Evolutionary conservation across 2,888 invertebrate genomes (phyloP).

Genomic region (Drosophila rubida): DNA sequence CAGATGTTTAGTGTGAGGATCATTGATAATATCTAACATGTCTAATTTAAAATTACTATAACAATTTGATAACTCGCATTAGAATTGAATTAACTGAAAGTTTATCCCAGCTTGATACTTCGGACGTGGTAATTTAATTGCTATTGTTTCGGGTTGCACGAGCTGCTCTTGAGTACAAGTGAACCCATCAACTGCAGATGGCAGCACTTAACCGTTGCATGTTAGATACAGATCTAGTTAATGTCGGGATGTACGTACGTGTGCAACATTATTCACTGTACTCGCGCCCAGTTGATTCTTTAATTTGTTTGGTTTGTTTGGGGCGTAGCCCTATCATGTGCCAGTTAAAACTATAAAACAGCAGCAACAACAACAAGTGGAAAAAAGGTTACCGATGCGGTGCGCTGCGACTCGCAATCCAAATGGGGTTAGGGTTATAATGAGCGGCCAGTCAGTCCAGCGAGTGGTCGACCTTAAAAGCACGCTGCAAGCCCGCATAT

Average conservation of each 20-base stretch:
- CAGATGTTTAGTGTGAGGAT: no score
- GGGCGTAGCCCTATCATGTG: constrained; percentile 38
- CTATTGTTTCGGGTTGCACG: not conserved
- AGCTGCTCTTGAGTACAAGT: not conserved
- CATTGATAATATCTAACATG: not conserved
- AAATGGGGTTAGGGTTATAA: constrained; percentile 50
- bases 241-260: constrained; percentile 3
- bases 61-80: not conserved
- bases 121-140: not conserved
- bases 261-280: constrained; percentile 26
- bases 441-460: constrained; percentile 19
- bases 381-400: constrained; percentile 40
- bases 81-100: not conserved
- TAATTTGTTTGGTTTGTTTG: constrained; percentile 30
- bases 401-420: constrained; percentile 30
- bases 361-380: constrained; percentile 1
- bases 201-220: constrained; percentile 1
- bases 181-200: not conserved
- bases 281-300: constrained; percentile 21
- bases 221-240: constrained; percentile 1
- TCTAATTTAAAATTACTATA: no score
- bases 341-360: constrained; percentile 12
- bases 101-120: not conserved
- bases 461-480: constrained; percentile 43
- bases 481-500: constrained; percentile 30